Evolutionary conservation across 2,797 vertebrate genomes (phyloP), one percentile per base, ranked within the genome.

Genomic region (Chelmon rostratus): DNA sequence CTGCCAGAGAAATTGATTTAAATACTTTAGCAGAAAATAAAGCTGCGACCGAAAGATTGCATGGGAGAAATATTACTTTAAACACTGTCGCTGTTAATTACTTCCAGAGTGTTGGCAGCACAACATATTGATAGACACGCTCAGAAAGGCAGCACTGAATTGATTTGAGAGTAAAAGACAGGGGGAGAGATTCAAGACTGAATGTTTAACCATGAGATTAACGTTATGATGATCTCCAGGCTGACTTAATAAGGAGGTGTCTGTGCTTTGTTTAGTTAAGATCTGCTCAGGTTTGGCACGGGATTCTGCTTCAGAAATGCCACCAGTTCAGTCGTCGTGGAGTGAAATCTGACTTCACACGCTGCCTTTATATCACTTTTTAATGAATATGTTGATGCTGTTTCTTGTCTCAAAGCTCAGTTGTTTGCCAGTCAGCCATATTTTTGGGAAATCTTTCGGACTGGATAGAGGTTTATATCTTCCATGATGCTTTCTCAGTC

Each of bases 171-270:
- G 54, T 11, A 46, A 19, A 57, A 73, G 21, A 37, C n/a, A 13
- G 6, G 11, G 15, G 8, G 37, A 58, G 35, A 56, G 67, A 73
- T 19, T 73, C 1, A 25, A 42, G 31, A 49, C 37, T 23, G 47
- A 46, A n/a, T 65, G 59, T 61, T 35, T 71, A 33, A 1, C 21
- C 35, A 68, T 71, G 53, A 80, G 70, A 53, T 47, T 64, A 52
- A 54, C 37, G 50, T 50, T 76, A 37, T 47, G 59, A 61, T 73
- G 61, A 80, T 78, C 70, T 79, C 8, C 11, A 61, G 28, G 33
- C 79, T 61, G 61, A 68, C 78, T 79, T 82, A 78, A 86, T 85
- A 78, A 81, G 66, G 78, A 79, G 63, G 68, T 76, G 63, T 74
- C 57, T 58, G 31, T 33, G 59, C 63, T 82, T 67, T 79, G 78